Conservation (phyloP, 2,797 vertebrate species). For the Rhadinocentrus ornatus region DNA sequence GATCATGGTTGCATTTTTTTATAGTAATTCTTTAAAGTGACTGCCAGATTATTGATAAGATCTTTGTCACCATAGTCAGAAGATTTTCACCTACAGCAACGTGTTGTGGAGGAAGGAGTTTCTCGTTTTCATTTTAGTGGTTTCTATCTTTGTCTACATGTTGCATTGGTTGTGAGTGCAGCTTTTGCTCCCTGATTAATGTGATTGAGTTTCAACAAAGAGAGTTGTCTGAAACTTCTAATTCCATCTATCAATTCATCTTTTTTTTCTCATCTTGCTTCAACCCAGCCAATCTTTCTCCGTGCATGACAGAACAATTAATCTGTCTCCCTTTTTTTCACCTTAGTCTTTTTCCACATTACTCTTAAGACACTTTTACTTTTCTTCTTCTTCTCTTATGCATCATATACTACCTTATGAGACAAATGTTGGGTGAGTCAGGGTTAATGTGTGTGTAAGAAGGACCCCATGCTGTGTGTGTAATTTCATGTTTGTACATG, state of each 20-base stretch:
- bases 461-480: constrained; percentile 83
- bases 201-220: constrained; percentile 53
- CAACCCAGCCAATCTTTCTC: constrained; percentile 54
- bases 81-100: neutral
- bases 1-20: neutral
- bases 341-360: constrained; percentile 65
- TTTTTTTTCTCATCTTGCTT: constrained; percentile 43
- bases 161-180: constrained; percentile 54
- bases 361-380: constrained; percentile 72
- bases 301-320: constrained; percentile 84
- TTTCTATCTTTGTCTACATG: constrained; percentile 21
- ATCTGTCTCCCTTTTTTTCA: constrained; percentile 57
- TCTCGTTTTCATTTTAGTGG: constrained; percentile 6
- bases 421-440: constrained; percentile 34
- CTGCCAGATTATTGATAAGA: neutral
- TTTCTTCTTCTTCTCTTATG: constrained; percentile 79
- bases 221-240: constrained; percentile 65
- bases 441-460: constrained; percentile 25
- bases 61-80: neutral
- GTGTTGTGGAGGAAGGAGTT: neutral
- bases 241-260: constrained; percentile 54
- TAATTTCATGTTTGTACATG: constrained; percentile 88
- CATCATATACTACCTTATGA: constrained; percentile 45
- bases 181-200: constrained; percentile 55
- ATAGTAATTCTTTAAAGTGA: neutral